Evolutionary conservation across 2,113 vertebrate genomes (phyloP).

Genomic region (Laterallus jamaicensis): DNA sequence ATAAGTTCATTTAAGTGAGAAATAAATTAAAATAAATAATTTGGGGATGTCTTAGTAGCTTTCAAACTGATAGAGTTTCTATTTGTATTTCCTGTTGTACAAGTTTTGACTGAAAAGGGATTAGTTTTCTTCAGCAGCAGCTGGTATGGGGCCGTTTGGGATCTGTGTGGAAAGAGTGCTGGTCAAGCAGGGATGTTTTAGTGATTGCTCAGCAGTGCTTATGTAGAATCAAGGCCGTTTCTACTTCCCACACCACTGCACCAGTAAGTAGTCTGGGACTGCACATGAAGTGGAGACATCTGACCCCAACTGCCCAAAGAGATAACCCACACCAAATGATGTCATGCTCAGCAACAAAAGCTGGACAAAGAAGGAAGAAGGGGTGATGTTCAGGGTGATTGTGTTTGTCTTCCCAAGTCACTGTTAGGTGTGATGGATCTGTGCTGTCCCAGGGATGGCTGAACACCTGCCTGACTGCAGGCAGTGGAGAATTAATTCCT

Average conservation of each 20-base stretch:
- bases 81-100: background rate
- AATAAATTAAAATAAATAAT: background rate
- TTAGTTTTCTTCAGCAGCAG: background rate
- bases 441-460: background rate
- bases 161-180: background rate
- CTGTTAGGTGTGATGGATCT: fast-evolving
- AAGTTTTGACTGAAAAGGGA: background rate
- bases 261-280: too few relatives aligned
- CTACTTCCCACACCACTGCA: background rate
- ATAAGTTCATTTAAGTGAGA: background rate
- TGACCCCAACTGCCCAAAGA: background rate
- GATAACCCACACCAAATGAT: fast-evolving
- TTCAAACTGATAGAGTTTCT: background rate
- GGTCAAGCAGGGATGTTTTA: background rate
- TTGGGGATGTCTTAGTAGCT: background rate
- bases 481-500: background rate
- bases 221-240: background rate
- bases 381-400: fast-evolving
- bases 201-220: background rate
- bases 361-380: background rate
- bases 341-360: background rate
- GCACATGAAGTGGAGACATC: background rate
- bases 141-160: background rate
- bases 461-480: fast-evolving
- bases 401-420: background rate